phyloP scores from a whole-genome alignment of 1,140 invertebrate genomes.

The Whitmania pigra region DNA sequence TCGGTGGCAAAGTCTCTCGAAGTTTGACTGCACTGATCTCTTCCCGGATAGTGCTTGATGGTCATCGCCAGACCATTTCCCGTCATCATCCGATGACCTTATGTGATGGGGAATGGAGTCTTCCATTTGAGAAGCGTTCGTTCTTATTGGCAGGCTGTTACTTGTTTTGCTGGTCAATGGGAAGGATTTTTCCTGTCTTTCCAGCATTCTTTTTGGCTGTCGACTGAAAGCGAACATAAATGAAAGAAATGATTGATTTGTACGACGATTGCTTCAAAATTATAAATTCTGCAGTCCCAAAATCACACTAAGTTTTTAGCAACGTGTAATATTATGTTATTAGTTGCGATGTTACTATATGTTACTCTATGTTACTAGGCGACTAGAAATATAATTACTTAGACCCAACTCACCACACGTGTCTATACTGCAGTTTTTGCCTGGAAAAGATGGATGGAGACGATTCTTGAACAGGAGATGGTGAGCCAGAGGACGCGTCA shows the following conservation, averaged over 20 bases:
- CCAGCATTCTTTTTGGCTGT: too few relatives aligned
- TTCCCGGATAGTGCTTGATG: not conserved
- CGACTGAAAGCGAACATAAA: too few relatives aligned
- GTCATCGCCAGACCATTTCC: not conserved
- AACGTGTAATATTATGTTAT: too few relatives aligned
- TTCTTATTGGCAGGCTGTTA: not conserved
- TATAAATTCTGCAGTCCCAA: too few relatives aligned
- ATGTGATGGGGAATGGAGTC: not conserved
- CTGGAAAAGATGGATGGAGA: not conserved
- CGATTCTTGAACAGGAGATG: too few relatives aligned
- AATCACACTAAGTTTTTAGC: too few relatives aligned
- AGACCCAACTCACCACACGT: not conserved
- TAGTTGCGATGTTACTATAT: too few relatives aligned
- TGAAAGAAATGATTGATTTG: not conserved
- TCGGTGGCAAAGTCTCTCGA: slow-evolving; percentile 4
- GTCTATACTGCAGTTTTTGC: slow-evolving; percentile 1
- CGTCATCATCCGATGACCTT: not conserved
- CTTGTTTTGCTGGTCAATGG: not conserved
- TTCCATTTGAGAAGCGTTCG: not conserved
- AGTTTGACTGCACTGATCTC: not conserved
- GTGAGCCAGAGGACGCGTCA: too few relatives aligned
- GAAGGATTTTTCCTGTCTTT: too few relatives aligned
- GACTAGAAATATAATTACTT: too few relatives aligned
- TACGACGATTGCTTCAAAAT: not conserved
- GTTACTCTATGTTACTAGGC: too few relatives aligned